Evolutionary conservation across 2,113 vertebrate species (phyloP).

Genomic region (Cyprinodon brontotheroides): DNA sequence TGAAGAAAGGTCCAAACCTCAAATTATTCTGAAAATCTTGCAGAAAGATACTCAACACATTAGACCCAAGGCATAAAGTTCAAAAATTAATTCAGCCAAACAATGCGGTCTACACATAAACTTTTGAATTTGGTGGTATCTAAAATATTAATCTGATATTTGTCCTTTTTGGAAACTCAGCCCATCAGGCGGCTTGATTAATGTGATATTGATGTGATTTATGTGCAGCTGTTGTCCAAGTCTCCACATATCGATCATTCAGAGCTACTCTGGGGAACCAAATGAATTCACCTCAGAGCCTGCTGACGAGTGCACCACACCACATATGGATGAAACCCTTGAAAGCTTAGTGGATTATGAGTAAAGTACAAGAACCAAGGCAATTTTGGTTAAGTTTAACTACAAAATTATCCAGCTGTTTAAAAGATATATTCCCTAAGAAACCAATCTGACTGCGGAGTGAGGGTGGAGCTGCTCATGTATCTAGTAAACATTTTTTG

Average conservation of each 20-base stretch:
- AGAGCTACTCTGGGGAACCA: neutral
- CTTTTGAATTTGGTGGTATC: too few relatives aligned
- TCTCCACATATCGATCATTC: slow-evolving; percentile 15
- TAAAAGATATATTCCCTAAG: too few relatives aligned
- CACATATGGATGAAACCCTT: neutral
- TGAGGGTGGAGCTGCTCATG: too few relatives aligned
- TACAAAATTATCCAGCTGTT: too few relatives aligned
- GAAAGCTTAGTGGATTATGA: neutral
- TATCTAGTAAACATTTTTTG: neutral
- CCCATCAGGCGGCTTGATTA: slow-evolving; percentile 5
- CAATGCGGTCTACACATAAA: too few relatives aligned
- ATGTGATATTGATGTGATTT: slow-evolving; percentile 13
- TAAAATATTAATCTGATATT: too few relatives aligned
- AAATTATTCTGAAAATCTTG: too few relatives aligned
- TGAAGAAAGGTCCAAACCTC: too few relatives aligned
- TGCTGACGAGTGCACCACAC: neutral
- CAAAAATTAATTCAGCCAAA: too few relatives aligned
- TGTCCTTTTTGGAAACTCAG: neutral
- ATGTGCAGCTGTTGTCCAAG: slow-evolving; percentile 5
- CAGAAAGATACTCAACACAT: too few relatives aligned
- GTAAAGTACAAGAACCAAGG: neutral
- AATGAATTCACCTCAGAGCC: neutral
- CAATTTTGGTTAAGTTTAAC: neutral
- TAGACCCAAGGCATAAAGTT: too few relatives aligned
- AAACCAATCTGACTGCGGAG: too few relatives aligned